A percentile compares a stretch with the other conserved stretches of the same genome.
Conservation (phyloP, 1,140 invertebrate genomes). For the Adoxophyes honmai region DNA sequence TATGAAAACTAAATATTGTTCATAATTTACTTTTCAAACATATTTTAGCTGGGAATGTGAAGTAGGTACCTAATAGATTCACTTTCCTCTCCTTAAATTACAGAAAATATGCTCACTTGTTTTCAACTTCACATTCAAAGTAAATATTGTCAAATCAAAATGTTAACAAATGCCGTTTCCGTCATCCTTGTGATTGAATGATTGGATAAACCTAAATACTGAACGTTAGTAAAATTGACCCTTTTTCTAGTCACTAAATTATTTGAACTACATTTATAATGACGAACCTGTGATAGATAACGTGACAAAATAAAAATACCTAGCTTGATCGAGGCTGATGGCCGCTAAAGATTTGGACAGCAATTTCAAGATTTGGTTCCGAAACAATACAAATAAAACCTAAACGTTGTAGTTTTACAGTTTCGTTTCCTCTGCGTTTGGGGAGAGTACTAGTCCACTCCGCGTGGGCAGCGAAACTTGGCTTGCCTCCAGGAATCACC, state of each 20-base stretch:
- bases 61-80: too few relatives aligned
- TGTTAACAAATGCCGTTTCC: too few relatives aligned
- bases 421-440: constrained; percentile 8
- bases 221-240: too few relatives aligned
- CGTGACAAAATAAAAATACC: constrained; percentile 53
- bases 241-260: too few relatives aligned
- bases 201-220: too few relatives aligned
- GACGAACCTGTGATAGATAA: constrained; percentile 35
- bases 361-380: constrained; percentile 41
- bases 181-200: too few relatives aligned
- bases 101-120: too few relatives aligned
- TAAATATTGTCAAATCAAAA: too few relatives aligned
- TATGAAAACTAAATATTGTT: constrained; percentile 12
- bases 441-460: constrained; percentile 34
- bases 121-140: too few relatives aligned
- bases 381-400: constrained; percentile 22
- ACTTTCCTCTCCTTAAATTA: too few relatives aligned
- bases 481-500: constrained; percentile 55
- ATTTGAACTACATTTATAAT: constrained; percentile 10
- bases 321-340: constrained; percentile 52
- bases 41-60: neutral
- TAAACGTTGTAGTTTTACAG: constrained; percentile 22
- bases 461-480: constrained; percentile 48
- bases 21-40: constrained; percentile 3
- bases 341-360: constrained; percentile 57